Evolutionary conservation across 2,113 vertebrate species (phyloP), one percentile per base, ranked within the genome.

Genomic region (Otocyon megalotis): DNA sequence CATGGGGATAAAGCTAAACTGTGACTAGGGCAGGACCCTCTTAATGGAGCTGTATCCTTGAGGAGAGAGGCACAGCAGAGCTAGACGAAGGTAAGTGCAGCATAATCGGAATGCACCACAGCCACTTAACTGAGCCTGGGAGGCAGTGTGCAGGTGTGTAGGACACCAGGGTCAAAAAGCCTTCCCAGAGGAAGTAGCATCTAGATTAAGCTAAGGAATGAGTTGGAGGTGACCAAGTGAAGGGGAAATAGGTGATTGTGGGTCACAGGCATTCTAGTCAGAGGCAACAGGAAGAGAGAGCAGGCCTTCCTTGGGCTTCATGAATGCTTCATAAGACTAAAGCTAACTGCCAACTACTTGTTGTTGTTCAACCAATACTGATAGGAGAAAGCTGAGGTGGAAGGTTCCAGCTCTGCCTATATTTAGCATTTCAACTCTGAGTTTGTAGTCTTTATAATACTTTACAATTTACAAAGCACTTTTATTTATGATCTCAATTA

Each of bases 1-100:
- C n/a, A 13, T 48, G 2, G 10, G 69, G 32, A 0, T 30, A 0
- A 0, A 0, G 0, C 3, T 19, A 48, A 81, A 17, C 26, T 2
- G 3, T 32, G 77, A 54, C 60, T 15, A 35, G 37, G 7, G 13
- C 24, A 37, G 43, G 12, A 30, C 3, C 48, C 67, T 83, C 56
- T 22, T 13, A 28, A 37, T 28, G 54, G 8, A 65, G 2, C 6
- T 8, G 37, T 4, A 28, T 6, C 26, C 19, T 50, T 88, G 48
- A 56, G 60, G 65, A 24, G 0, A 0, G 15, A 50, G 71, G 53
- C 53, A 53, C 2, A 19, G 60, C 43, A 19, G 50, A 32, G 37
- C 8, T 14, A 7, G 5, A n/a, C 19, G 16, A 12, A 8, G 9
- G 26, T n/a, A 13, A 20, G 15, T 4, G 0, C 16, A 48, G 56